Percentiles rank a stretch among this genome's conserved stretches.
phyloP scores from a whole-genome alignment of 92 coral and sea anemone species.

The Parazoanthus atlanticus region DNA sequence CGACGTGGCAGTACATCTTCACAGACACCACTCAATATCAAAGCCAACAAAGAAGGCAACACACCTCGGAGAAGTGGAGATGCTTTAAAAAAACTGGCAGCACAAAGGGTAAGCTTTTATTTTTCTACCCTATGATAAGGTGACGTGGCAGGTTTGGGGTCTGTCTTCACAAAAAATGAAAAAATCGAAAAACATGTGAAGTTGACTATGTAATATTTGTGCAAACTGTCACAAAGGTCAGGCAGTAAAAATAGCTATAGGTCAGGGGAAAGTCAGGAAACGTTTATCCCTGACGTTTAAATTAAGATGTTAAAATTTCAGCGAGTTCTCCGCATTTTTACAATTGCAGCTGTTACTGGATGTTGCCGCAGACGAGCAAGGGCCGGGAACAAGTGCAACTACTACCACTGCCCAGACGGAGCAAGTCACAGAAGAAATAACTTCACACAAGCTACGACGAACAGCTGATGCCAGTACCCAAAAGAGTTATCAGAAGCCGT shows the following conservation, averaged over 20 bases:
- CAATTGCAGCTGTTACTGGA: slow-evolving; percentile 3
- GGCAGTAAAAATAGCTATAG: too few species aligned
- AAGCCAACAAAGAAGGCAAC: background rate
- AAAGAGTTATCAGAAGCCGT: slow-evolving; percentile 1
- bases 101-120: slow-evolving; percentile 35
- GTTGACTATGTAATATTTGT: background rate
- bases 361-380: background rate
- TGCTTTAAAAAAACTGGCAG: slow-evolving; percentile 25
- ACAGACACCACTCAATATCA: background rate
- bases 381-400: background rate
- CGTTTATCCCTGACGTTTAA: background rate
- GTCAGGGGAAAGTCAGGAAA: background rate
- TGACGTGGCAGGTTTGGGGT: too few species aligned
- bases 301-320: background rate
- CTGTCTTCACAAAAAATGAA: background rate
- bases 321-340: background rate
- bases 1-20: slow-evolving; percentile 9
- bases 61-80: slow-evolving; percentile 23
- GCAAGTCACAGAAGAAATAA: background rate
- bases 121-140: background rate
- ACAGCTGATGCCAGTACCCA: background rate
- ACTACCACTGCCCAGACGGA: background rate
- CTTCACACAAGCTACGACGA: background rate
- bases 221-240: background rate
- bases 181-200: background rate